These are phyloP conservation scores for Drosophila cracens DNA, from an alignment of 2,888 invertebrate genomes.

Conservation along the genomic window DNA sequence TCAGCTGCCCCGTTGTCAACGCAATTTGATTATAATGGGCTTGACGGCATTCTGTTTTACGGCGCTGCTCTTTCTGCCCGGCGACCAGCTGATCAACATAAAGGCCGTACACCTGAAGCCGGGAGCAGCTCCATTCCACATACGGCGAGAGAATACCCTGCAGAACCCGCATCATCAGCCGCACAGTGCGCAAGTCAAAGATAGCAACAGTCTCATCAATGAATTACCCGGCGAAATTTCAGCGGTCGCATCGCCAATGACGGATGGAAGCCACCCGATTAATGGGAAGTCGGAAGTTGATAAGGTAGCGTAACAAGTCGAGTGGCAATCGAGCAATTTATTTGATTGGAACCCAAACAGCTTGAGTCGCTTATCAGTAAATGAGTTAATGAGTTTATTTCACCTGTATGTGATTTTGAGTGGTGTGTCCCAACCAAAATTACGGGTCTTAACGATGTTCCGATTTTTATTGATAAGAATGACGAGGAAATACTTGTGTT, in stretches of 20 bases:
- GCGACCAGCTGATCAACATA: conserved; percentile 74
- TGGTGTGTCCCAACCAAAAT: conserved; percentile 30
- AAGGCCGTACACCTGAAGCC: conserved; percentile 49
- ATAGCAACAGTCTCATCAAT: conserved; percentile 11
- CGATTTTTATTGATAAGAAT: conserved; percentile 28
- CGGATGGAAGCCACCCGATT: conserved; percentile 25
- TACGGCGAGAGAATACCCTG: conserved; percentile 52
- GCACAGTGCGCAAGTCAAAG: neutral
- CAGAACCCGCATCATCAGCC: conserved; percentile 70
- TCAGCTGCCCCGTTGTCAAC: conserved; percentile 92
- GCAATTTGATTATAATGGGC: conserved; percentile 90
- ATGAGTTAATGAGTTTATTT: conserved; percentile 12
- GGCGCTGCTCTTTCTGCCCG: conserved; percentile 87
- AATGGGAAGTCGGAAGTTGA: conserved; percentile 24
- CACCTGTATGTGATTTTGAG: conserved; percentile 1
- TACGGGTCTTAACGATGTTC: neutral
- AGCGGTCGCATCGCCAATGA: conserved; percentile 53
- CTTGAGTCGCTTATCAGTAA: conserved; percentile 23
- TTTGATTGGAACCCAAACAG: conserved; percentile 9
- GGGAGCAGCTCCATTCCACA: conserved; percentile 56
- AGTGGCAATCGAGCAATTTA: conserved; percentile 2
- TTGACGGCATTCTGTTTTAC: conserved; percentile 87
- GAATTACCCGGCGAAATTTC: conserved; percentile 37
- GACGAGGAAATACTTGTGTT: conserved; percentile 6
- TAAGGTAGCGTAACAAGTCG: conserved; percentile 31